phyloP scores from a whole-genome alignment of 2,113 vertebrate genomes.

The Ellobius talpinus region DNA sequence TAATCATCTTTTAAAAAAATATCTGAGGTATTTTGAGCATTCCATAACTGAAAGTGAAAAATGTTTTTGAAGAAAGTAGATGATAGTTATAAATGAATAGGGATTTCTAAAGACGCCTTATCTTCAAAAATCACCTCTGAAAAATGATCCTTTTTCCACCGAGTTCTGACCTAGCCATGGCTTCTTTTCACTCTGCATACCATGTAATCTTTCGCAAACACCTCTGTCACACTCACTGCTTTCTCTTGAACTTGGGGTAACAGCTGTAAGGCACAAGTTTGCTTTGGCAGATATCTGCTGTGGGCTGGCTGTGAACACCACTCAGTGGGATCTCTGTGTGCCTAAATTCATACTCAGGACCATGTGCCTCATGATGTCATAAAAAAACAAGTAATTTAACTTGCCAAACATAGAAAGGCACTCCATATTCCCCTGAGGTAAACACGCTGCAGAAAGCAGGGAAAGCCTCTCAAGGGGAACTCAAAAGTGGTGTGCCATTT shows the following conservation, averaged over 20 bases:
- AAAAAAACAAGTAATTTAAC: constrained; percentile 31
- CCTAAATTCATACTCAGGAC: not conserved
- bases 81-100: not conserved
- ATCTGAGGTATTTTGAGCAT: constrained; percentile 2
- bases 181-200: not conserved
- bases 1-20: not conserved
- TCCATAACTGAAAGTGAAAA: constrained; percentile 20
- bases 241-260: not conserved
- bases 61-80: constrained; percentile 34
- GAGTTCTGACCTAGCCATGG: not conserved
- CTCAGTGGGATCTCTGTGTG: not conserved
- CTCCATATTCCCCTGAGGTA: not conserved
- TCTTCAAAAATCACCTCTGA: not conserved
- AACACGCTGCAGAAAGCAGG: not conserved
- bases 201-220: not conserved
- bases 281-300: not conserved
- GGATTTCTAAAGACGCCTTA: constrained; percentile 1
- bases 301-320: not conserved
- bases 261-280: not conserved
- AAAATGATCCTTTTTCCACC: not conserved
- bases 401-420: constrained; percentile 16
- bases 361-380: not conserved
- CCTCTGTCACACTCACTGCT: not conserved
- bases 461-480: not conserved
- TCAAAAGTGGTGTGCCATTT: constrained; percentile 2